phyloP scores from a whole-genome alignment of 2,797 vertebrate species.

The Bucorvus abyssinicus region DNA sequence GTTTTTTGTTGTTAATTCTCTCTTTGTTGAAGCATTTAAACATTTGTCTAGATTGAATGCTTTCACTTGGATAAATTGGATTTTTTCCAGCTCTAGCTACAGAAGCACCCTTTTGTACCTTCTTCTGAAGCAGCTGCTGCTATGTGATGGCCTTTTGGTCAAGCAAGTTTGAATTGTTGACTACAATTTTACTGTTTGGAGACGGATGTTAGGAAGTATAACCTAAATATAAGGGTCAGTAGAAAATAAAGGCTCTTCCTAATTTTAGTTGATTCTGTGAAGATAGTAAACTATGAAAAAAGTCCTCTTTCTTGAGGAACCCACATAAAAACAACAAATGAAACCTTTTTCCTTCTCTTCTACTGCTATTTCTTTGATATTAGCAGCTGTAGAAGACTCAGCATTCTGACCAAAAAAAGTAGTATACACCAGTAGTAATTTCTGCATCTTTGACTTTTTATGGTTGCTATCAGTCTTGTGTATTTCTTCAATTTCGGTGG shows the following conservation, averaged over 20 bases:
- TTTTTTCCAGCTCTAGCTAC: neutral
- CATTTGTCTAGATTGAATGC: too few relatives aligned
- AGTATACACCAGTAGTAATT: constrained; percentile 13
- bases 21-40: too few relatives aligned
- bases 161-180: neutral
- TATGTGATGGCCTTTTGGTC: neutral
- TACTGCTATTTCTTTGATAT: neutral
- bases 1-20: too few relatives aligned
- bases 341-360: neutral
- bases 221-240: neutral
- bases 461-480: constrained; percentile 38
- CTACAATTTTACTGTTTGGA: neutral
- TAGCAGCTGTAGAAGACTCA: neutral
- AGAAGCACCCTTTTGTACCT: neutral
- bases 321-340: too few relatives aligned
- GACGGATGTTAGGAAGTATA: neutral
- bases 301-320: neutral
- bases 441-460: constrained; percentile 43
- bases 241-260: neutral
- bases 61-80: too few relatives aligned
- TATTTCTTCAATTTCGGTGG: constrained; percentile 52
- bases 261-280: neutral
- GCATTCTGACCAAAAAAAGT: constrained; percentile 12
- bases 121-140: neutral
- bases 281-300: neutral